Evolutionary conservation across 2,797 vertebrate genomes (phyloP), one percentile per base, ranked within the genome.

Genomic region (Rhabdomys pumilio): DNA sequence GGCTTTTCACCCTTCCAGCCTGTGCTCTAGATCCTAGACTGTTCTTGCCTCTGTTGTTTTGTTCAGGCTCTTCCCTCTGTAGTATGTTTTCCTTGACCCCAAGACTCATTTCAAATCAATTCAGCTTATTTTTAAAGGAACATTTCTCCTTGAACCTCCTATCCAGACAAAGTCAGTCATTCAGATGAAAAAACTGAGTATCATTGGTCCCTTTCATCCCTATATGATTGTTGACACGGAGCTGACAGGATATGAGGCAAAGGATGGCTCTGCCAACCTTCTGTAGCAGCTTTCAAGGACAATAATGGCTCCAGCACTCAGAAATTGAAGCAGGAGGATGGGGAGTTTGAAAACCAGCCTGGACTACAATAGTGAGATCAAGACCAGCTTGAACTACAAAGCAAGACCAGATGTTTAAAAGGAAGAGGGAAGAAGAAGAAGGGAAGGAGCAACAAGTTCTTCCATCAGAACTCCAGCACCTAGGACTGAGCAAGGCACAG

Each of bases 91-190:
- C 29, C 13, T 63, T 91, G 41, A 19, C 29, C 79, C 80, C 67
- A 83, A 50, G 57, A 86, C 26, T 75, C 20, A 11, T 53, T 89
- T 76, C 44, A 50, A 73, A 82, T 31, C 19, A 76, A 15, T 34
- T 93, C 93, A 91, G 34, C 31, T 91, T 13, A n/a, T 82, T 22
- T 75, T 57, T 91, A 38, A 17, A 80, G 41, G 55, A 75, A 77
- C 67, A 69, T 75, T 82, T 76, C 65, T 85, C 22, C 50, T 59
- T 92, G 81, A 24, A 31, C 53, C 55, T 57, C 47, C 85, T 69
- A 80, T 69, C 65, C 1, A 50, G 15, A 81, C 1, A 24, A 72
- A 91, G 77, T 47, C 65, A 63, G 53, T 61, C 14, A 20, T 14
- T 50, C n/a, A n/a, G 61, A 69, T 57, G 20, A 44, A 55, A 2